Evolutionary conservation across 64 coral and sea anemone genomes (phyloP).

Genomic region (Stylophora pistillata): DNA sequence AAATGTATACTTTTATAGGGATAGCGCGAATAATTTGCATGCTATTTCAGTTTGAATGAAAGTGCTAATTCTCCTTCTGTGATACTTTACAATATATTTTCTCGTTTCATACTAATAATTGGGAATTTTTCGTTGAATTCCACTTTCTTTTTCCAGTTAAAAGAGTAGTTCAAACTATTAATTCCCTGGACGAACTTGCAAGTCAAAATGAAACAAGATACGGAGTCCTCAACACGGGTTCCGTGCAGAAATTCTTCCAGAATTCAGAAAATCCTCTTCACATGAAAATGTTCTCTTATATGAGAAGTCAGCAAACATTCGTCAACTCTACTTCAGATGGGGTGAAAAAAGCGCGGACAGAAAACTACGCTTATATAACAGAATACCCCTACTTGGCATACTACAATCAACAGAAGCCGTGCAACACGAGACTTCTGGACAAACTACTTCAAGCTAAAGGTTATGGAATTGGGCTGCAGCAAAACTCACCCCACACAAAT

Average conservation of each 20-base stretch:
- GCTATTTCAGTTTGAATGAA: too few species aligned
- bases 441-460: conserved; percentile 83
- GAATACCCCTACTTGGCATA: conserved; percentile 71
- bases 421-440: conserved; percentile 77
- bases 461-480: conserved; percentile 88
- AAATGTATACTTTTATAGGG: too few species aligned
- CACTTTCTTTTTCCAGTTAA: conserved; percentile 45
- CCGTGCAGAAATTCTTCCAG: conserved; percentile 71
- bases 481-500: conserved; percentile 74
- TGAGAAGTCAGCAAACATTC: conserved; percentile 55
- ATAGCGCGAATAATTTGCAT: too few species aligned
- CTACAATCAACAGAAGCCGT: conserved; percentile 76
- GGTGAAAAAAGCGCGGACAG: conserved; percentile 51
- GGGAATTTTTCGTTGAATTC: background rate
- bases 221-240: conserved; percentile 62
- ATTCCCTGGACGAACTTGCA: conserved; percentile 77
- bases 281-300: conserved; percentile 66
- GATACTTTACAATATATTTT: too few species aligned
- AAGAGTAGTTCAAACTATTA: conserved; percentile 57
- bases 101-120: too few species aligned
- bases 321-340: conserved; percentile 55
- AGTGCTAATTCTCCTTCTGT: too few species aligned
- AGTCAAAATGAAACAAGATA: conserved; percentile 73
- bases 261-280: conserved; percentile 60
- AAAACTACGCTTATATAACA: conserved; percentile 84